phyloP scores from a whole-genome alignment of 2,888 invertebrate genomes.

The Ectemnius cavifrons region DNA sequence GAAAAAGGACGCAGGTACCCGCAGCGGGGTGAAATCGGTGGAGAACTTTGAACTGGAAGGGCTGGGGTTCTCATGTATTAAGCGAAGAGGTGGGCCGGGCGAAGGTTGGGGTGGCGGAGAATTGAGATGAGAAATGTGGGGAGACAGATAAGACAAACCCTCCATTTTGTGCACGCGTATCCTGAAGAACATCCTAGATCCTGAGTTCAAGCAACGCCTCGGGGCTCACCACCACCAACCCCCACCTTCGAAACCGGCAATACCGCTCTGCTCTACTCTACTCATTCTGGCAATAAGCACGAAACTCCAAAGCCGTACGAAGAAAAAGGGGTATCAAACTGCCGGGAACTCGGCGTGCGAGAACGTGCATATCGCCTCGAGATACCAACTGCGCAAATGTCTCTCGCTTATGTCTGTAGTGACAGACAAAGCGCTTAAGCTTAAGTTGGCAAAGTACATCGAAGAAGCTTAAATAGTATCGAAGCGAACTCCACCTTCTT shows the following conservation, averaged over 20 bases:
- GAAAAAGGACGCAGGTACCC: neutral
- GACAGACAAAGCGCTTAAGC: neutral
- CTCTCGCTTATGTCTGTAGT: constrained; percentile 37
- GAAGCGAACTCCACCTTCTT: too few species aligned
- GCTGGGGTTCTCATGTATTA: neutral
- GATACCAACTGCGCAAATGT: constrained; percentile 31
- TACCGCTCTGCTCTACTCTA: constrained; percentile 18
- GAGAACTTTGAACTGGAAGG: constrained; percentile 13
- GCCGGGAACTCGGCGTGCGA: constrained; percentile 29
- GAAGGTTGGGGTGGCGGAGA: constrained; percentile 11
- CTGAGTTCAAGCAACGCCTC: constrained; percentile 46
- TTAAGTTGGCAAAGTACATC: too few species aligned
- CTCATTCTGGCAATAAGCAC: constrained; percentile 45
- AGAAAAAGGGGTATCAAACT: constrained; percentile 45
- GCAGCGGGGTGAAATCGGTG: constrained; percentile 22
- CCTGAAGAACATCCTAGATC: constrained; percentile 49
- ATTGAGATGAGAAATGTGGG: constrained; percentile 52
- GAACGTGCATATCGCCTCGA: constrained; percentile 26
- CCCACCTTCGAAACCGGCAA: constrained; percentile 23
- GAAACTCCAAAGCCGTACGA: constrained; percentile 22
- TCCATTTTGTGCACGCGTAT: constrained; percentile 55
- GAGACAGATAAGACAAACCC: constrained; percentile 63
- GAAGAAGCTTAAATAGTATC: too few species aligned
- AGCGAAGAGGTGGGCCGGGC: neutral
- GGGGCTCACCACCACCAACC: constrained; percentile 36